phyloP scores from a whole-genome alignment of 2,113 vertebrate genomes.

The Saguinus imperator region DNA sequence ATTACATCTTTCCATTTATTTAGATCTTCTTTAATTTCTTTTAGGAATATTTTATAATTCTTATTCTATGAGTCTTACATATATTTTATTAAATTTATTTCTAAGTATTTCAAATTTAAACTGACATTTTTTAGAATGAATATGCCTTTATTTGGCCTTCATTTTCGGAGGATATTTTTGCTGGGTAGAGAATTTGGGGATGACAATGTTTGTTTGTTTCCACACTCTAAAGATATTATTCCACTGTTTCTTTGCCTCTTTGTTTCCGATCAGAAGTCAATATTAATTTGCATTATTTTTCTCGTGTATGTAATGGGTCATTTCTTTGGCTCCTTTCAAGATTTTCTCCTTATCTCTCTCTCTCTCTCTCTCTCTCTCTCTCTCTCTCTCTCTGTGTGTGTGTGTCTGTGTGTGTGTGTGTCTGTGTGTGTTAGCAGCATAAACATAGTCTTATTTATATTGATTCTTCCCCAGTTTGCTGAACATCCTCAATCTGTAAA shows the following conservation, averaged over 20 bases:
- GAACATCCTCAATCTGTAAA: neutral
- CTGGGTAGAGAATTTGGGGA: neutral
- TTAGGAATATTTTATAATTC: slow-evolving; percentile 15
- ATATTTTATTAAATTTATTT: neutral
- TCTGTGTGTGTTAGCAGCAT: neutral
- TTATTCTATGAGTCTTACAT: neutral
- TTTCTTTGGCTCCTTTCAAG: neutral
- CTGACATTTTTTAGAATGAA: neutral
- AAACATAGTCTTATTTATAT: neutral
- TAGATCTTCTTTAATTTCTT: neutral
- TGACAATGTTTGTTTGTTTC: neutral
- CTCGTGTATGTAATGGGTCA: neutral
- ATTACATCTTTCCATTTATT: neutral
- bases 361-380: neutral
- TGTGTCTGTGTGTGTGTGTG: too few relatives aligned
- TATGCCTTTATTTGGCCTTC: neutral
- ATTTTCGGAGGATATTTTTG: slow-evolving; percentile 5
- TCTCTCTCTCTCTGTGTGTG: neutral
- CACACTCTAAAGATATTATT: neutral
- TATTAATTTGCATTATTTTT: neutral
- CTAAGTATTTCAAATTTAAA: neutral
- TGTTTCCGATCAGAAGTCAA: neutral
- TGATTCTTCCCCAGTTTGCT: slow-evolving; percentile 16
- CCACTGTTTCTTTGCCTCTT: neutral
- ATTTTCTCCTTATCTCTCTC: neutral